phyloP scores from a whole-genome alignment of 2,113 vertebrate species.

The Oostethus manadensis region DNA sequence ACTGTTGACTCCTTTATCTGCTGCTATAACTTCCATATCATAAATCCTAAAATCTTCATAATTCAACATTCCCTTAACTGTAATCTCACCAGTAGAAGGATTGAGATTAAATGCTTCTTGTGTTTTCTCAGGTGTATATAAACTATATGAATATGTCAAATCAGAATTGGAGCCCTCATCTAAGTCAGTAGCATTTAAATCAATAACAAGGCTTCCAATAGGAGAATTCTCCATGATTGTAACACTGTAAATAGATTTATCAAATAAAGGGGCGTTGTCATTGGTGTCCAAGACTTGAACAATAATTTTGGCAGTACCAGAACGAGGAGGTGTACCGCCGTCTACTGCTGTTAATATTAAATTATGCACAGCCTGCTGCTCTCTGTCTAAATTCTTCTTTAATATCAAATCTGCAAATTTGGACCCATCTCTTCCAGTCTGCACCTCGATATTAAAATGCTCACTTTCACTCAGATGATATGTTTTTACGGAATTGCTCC shows the following conservation, averaged over 20 bases:
- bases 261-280: conserved; percentile 65
- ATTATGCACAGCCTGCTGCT: conserved; percentile 46
- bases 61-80: conserved; percentile 65
- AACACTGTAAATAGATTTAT: conserved; percentile 32
- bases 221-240: conserved; percentile 59
- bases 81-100: conserved; percentile 69
- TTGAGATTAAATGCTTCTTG: conserved; percentile 67
- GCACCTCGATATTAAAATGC: conserved; percentile 41
- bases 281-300: conserved; percentile 62
- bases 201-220: conserved; percentile 46
- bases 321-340: conserved; percentile 60
- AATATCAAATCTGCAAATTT: conserved; percentile 53
- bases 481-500: conserved; percentile 34
- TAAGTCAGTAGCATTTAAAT: conserved; percentile 60
- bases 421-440: conserved; percentile 48
- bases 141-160: conserved; percentile 67
- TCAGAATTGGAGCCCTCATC: conserved; percentile 65
- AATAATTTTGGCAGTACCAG: conserved; percentile 56
- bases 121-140: conserved; percentile 62
- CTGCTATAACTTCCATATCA: conserved; percentile 65
- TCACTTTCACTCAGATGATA: conserved; percentile 40
- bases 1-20: conserved; percentile 53
- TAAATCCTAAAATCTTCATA: conserved; percentile 68
- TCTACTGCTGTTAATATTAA: conserved; percentile 66
- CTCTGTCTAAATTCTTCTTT: conserved; percentile 40